Evolutionary conservation across 2,888 invertebrate genomes (phyloP), one percentile per base, ranked within the genome.

Genomic region (Encarsia formosa): DNA sequence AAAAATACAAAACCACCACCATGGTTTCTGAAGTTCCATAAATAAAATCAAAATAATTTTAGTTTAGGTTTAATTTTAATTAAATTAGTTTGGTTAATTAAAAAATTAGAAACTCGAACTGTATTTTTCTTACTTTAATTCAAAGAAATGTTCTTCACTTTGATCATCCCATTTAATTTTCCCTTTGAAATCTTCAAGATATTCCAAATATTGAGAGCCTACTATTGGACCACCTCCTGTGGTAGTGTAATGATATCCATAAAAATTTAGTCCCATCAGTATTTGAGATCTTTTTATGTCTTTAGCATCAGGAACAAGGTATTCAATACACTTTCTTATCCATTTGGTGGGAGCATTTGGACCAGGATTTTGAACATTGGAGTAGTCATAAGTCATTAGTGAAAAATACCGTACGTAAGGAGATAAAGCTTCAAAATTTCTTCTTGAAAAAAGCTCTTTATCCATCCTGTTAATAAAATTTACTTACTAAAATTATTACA

Each of bases 331-430:
- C 42, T 84, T 77, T 59, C 81, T 79, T 49, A 91, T 79, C 95
- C 96, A 96, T 58, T 82, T 77, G 1, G 91, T 63, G 0, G 96
- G 96, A 52, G 93, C 88, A 76, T 95, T 95, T 0, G 95, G 91
- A 35, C 94, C 90, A 64, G 91, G 91, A 64, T 86, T 81, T 69
- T 88, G 86, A 11, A 86, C 79, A 70, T 77, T 88, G 2, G 94
- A 94, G 74, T 84, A 96, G 72, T 97, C 96, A 68, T 97, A 97
- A 0, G 95, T 95, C 95, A 96, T 96, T n/a, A 97, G 78, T 26
- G 94, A 94, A 68, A 96, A 92, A 20, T 85, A 89, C 64, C 87
- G 86, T 0, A 96, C 83, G 70, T 85, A 79, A 5, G 86, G 83
- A 56, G 86, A 84, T 43, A 96, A 79, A 40, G 81, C 80, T 64